Evolutionary conservation across 2,888 invertebrate genomes (phyloP), one percentile per base, ranked within the genome.

Genomic region (Cosmia trapezina): DNA sequence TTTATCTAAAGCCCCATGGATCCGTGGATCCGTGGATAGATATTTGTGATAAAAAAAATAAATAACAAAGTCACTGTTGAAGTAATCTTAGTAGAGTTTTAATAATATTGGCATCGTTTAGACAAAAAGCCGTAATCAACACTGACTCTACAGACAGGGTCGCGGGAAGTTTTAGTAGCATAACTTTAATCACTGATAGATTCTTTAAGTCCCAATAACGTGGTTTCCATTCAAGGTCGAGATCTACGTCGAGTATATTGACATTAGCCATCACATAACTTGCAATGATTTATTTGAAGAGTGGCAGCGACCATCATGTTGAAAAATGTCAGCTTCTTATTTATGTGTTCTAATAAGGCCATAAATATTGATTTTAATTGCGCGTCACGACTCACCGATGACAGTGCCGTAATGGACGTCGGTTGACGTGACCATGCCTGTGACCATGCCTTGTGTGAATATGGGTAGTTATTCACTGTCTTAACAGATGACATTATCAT

Each of bases 311-410:
- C 85, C 84, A 88, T 90, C 89, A 88, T 81, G 78, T 83, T 87
- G 89, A 89, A 90, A 91, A 88, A 89, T 88, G 88, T 84, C 81
- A 83, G 79, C 83, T 83, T 86, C 86, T 88, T 89, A 92, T 91
- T 90, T 89, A 91, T 88, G 87, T 89, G 85, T 87, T 89, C 85
- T 89, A 89, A 88, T 90, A 89, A 88, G 88, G 78, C 89, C 83
- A 92, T 94, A 91, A 93, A 93, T 93, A 93, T 92, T 90, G 88
- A 91, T 90, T 90, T 91, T 92, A 93, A 93, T 93, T 92, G 92
- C 88, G 85, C 83, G 87, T 89, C 88, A 80, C 85, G 78, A 86
- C 69, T 73, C 68, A 70, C 70, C 85, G 85, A 85, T 89, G 90
- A 89, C 89, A 90, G 89, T 74, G 76, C 81, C 88, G 84, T 88